Evolutionary conservation across 2,888 invertebrate species (phyloP).

Genomic region (Rugalucina vietnamica): DNA sequence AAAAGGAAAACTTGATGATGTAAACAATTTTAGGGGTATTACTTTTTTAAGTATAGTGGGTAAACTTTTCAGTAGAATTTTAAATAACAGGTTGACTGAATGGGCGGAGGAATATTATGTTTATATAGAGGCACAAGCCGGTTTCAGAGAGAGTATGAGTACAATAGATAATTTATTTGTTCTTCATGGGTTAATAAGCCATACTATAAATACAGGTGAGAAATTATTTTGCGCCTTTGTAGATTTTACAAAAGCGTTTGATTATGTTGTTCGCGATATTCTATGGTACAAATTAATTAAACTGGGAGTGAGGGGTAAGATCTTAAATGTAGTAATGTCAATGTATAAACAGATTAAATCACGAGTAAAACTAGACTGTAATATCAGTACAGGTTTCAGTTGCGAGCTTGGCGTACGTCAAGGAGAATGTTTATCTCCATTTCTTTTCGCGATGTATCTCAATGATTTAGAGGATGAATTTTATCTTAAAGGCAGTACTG

Average conservation of each 20-base stretch:
- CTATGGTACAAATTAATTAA: slow-evolving; percentile 7
- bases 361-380: background rate
- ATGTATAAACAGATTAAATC: slow-evolving; percentile 11
- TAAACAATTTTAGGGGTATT: slow-evolving; percentile 12
- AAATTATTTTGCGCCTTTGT: slow-evolving; percentile 9
- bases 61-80: slow-evolving; percentile 5
- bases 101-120: slow-evolving; percentile 9
- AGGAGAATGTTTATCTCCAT: slow-evolving; percentile 15
- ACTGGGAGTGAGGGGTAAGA: background rate
- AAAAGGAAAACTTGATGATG: too few species aligned
- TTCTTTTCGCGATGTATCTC: slow-evolving; percentile 5
- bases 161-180: background rate
- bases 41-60: slow-evolving; percentile 1
- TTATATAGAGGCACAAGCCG: slow-evolving; percentile 12
- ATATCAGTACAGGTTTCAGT: background rate
- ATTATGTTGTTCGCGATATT: slow-evolving; percentile 3
- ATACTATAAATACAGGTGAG: background rate
- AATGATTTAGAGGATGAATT: slow-evolving; percentile 13
- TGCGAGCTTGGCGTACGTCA: background rate
- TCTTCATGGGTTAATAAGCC: background rate
- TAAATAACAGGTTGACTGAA: slow-evolving; percentile 3
- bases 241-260: background rate
- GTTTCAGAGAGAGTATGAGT: background rate
- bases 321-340: background rate
- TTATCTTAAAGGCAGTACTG: background rate